Evolutionary conservation across 2,888 invertebrate species (phyloP).

Genomic region (Sialis lutaria): DNA sequence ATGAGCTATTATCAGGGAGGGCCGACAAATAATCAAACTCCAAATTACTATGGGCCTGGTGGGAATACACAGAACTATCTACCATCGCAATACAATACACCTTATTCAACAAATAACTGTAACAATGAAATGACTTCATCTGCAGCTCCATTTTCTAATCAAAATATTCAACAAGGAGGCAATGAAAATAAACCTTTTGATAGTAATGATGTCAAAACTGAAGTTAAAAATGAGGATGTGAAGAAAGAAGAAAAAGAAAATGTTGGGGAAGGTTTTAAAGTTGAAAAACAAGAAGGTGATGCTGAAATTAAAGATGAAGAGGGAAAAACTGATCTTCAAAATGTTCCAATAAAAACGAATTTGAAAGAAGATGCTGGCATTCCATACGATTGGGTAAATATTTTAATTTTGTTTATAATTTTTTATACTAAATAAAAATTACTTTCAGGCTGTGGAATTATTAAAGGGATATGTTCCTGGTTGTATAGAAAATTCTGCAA

Average conservation of each 20-base stretch:
- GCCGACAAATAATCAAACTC: too few species aligned
- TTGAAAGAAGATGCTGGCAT: slow-evolving; percentile 60
- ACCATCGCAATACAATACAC: too few species aligned
- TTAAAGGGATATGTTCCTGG: slow-evolving; percentile 77
- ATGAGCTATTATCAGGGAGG: too few species aligned
- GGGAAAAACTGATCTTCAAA: slow-evolving; percentile 38
- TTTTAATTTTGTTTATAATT: background rate
- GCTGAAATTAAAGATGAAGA: slow-evolving; percentile 31
- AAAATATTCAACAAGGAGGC: background rate
- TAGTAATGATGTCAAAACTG: background rate
- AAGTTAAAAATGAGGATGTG: slow-evolving; percentile 3
- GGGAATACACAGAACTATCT: too few species aligned
- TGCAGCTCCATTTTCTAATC: slow-evolving; percentile 1
- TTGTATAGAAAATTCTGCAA: slow-evolving; percentile 81
- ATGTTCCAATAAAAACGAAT: slow-evolving; percentile 31
- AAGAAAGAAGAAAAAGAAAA: slow-evolving; percentile 24
- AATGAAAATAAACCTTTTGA: background rate
- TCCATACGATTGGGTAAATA: slow-evolving; percentile 69
- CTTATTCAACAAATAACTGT: too few species aligned
- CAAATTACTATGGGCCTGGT: too few species aligned
- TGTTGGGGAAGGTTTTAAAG: too few species aligned
- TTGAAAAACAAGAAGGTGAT: slow-evolving; percentile 30
- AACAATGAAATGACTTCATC: too few species aligned
- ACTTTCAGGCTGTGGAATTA: slow-evolving; percentile 48
- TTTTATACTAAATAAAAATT: slow-evolving; percentile 1